phyloP scores from a whole-genome alignment of 2,113 vertebrate genomes.

The Clarias gariepinus region DNA sequence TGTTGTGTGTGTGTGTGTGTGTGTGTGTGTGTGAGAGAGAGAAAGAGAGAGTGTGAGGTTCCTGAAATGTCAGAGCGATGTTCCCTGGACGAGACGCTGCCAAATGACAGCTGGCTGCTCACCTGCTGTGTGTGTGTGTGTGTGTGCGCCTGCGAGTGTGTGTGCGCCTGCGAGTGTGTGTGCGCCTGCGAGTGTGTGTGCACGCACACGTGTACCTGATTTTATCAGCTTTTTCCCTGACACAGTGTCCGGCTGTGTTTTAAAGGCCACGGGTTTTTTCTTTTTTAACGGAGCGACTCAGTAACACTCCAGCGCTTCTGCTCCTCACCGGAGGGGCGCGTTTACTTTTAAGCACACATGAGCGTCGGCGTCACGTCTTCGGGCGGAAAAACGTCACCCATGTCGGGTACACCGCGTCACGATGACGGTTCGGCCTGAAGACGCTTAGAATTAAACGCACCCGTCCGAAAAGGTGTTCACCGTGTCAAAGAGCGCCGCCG shows the following conservation, averaged over 20 bases:
- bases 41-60: slow-evolving; percentile 50
- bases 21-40: slow-evolving; percentile 18
- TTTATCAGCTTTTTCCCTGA: slow-evolving; percentile 35
- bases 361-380: not conserved
- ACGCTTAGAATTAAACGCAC: too few relatives aligned
- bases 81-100: slow-evolving; percentile 78
- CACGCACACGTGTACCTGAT: not conserved
- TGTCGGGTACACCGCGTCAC: too few relatives aligned
- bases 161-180: slow-evolving; percentile 34
- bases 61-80: slow-evolving; percentile 81
- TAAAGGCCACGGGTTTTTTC: slow-evolving; percentile 20
- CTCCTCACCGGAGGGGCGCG: not conserved
- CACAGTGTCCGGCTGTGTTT: slow-evolving; percentile 24
- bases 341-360: not conserved
- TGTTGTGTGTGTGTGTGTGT: slow-evolving; percentile 24
- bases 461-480: too few relatives aligned
- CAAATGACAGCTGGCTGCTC: slow-evolving; percentile 80
- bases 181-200: not conserved
- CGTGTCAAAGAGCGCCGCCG: too few relatives aligned
- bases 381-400: not conserved
- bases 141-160: slow-evolving; percentile 44
- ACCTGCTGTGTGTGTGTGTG: slow-evolving; percentile 71
- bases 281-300: not conserved
- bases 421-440: too few relatives aligned
- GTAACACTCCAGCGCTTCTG: not conserved